These are phyloP conservation scores for Colostygia pectinataria DNA, from an alignment of 2,888 invertebrate genomes.

Conservation along the genomic window DNA sequence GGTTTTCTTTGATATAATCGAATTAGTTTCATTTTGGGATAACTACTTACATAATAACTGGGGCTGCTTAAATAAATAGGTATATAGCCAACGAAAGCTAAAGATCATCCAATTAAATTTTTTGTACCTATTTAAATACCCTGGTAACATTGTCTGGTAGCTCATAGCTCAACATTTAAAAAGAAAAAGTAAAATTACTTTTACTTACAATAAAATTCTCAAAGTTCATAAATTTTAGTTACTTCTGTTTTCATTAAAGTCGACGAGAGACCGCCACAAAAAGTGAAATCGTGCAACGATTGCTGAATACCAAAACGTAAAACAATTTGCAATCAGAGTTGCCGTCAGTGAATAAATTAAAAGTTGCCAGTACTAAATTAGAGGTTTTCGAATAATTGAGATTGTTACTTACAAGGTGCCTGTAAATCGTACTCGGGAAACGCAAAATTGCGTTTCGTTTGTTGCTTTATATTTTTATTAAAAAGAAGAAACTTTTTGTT, in stretches of 20 bases:
- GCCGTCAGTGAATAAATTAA: constrained; percentile 64
- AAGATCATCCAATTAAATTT: no score
- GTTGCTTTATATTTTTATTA: constrained; percentile 22
- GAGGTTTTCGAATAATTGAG: constrained; percentile 61
- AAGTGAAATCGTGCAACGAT: constrained; percentile 50
- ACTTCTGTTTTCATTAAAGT: constrained; percentile 37
- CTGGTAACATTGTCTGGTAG: no score
- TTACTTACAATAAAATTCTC: constrained; percentile 2
- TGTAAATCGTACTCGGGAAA: constrained; percentile 33
- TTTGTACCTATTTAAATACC: no score
- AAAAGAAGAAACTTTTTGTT: constrained; percentile 24
- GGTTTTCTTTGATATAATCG: no score
- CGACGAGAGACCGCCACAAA: constrained; percentile 28
- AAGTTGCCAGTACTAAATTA: constrained; percentile 62
- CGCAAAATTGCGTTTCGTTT: constrained; percentile 26
- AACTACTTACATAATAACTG: no score
- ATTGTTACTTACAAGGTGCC: constrained; percentile 51
- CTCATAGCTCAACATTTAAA: no score
- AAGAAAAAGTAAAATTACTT: background rate
- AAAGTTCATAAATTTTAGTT: constrained; percentile 21
- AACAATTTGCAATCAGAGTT: constrained; percentile 67
- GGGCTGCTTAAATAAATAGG: no score
- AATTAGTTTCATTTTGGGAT: no score
- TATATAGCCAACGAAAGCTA: no score
- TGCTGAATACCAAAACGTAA: constrained; percentile 58